Evolutionary conservation across 2,888 invertebrate genomes (phyloP), one percentile per base, ranked within the genome.

Genomic region (Agrochola lota): DNA sequence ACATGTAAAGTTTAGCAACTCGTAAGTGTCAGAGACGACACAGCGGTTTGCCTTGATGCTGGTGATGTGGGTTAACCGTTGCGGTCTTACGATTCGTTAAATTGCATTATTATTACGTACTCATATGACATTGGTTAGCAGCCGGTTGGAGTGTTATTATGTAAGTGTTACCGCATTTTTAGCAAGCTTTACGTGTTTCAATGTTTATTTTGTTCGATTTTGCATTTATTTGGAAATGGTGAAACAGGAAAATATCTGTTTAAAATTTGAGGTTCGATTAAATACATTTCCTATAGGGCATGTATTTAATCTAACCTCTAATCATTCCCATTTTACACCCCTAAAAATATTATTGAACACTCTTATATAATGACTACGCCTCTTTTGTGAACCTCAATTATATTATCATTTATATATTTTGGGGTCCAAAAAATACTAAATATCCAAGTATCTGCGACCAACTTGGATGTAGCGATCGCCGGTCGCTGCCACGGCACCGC

Each of bases 21-120:
- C 87, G 88, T 90, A 92, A 90, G 90, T 91, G 93, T 91, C 90
- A 87, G 90, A 86, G 91, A 90, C 87, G 90, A 91, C 87, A 90
- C 88, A 87, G 90, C 80, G 90, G 91, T 88, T 87, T 68, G 78
- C 87, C 88, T 86, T 86, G 85, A 84, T 81, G 83, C 83, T 67
- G 62, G 75, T 85, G 88, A 88, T 86, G 88, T 88, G 78, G 84
- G 88, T 84, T 87, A 85, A 75, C 78, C 80, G 87, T 78, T 87
- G 85, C 81, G 85, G 83, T 88, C 81, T 71, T 82, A 81, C 78
- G 74, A 84, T 76, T 89, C 78, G 83, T 86, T 76, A 88, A 87
- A 89, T 87, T 85, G 88, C 84, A 84, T 85, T 80, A 81, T 76
- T 84, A 86, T 87, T 82, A 89, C 77, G 67, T 64, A 78, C 78